These are phyloP conservation scores for Ctenopoma kingsleyae DNA, from an alignment of 2,797 vertebrate genomes.

Conservation along the genomic window DNA sequence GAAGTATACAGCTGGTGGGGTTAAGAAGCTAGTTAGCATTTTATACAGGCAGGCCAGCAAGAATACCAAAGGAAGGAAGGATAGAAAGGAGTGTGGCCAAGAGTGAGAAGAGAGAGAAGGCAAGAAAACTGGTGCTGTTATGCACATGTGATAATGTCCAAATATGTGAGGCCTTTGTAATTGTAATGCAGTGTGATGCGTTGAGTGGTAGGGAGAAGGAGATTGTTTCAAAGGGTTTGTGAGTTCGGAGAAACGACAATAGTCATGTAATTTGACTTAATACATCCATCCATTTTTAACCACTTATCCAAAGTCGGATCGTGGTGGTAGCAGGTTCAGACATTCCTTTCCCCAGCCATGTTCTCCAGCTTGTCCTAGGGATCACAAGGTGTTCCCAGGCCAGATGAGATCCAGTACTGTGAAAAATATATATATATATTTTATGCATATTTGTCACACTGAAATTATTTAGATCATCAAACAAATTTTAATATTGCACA, in stretches of 20 bases:
- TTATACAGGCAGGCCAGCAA: conserved; percentile 36
- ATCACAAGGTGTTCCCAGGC: no score
- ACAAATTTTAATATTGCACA: no score
- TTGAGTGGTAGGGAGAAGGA: conserved; percentile 22
- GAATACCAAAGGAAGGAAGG: conserved; percentile 23
- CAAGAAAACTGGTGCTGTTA: conserved; percentile 36
- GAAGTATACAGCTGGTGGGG: conserved; percentile 24
- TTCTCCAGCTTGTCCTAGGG: no score
- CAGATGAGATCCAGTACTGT: no score
- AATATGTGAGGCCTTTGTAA: conserved; percentile 35
- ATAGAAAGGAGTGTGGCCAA: conserved; percentile 25
- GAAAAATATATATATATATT: no score
- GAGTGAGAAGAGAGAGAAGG: conserved; percentile 31
- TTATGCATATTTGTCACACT: no score
- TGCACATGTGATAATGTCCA: conserved; percentile 37
- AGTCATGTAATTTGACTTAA: neutral
- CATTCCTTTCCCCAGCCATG: no score
- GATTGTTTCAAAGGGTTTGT: conserved; percentile 1
- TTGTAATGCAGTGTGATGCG: conserved; percentile 50
- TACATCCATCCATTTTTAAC: neutral
- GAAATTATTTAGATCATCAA: no score
- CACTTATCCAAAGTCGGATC: no score
- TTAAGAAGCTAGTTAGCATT: conserved; percentile 47
- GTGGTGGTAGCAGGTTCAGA: no score
- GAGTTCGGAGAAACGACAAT: neutral